Percentiles rank a stretch among this genome's conserved stretches.
These are phyloP conservation scores for Calidris pugnax DNA, from an alignment of 2,113 vertebrate species.

Conservation along the genomic window DNA sequence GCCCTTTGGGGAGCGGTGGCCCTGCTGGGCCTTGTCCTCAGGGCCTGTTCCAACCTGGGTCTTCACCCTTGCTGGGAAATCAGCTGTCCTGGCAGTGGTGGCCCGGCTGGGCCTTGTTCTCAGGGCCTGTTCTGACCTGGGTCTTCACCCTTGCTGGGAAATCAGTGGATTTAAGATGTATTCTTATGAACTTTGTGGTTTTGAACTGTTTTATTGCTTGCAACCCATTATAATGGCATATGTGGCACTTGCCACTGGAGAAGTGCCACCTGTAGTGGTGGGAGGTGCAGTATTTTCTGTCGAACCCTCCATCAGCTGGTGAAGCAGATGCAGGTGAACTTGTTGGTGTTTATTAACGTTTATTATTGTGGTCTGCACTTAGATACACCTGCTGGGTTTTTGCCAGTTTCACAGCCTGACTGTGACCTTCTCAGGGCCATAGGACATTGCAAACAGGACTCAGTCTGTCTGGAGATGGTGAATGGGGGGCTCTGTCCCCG, in stretches of 20 bases:
- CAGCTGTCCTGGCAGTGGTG: accelerated
- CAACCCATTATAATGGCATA: accelerated
- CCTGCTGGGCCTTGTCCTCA: not conserved
- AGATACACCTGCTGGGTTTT: not conserved
- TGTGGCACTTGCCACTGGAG: not conserved
- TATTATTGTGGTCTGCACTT: not conserved
- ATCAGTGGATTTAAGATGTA: not conserved
- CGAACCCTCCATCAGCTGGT: not conserved
- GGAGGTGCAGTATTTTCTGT: not conserved
- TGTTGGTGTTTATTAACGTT: not conserved
- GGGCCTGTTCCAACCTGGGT: not conserved
- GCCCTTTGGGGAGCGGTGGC: accelerated
- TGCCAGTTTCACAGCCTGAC: not conserved
- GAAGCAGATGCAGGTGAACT: not conserved
- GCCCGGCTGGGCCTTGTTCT: not conserved
- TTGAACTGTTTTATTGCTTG: not conserved
- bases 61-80: not conserved
- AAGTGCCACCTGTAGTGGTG: not conserved
- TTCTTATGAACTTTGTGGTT: not conserved
- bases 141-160: not conserved
- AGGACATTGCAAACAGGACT: accelerated
- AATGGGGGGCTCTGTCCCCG: accelerated
- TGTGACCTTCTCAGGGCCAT: accelerated
- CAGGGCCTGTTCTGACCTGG: not conserved
- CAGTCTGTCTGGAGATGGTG: accelerated